A percentile compares a stretch with the other conserved stretches of the same genome.
Evolutionary conservation across 2,797 vertebrate genomes (phyloP).

Genomic region (Triplophysa yarkandensis): DNA sequence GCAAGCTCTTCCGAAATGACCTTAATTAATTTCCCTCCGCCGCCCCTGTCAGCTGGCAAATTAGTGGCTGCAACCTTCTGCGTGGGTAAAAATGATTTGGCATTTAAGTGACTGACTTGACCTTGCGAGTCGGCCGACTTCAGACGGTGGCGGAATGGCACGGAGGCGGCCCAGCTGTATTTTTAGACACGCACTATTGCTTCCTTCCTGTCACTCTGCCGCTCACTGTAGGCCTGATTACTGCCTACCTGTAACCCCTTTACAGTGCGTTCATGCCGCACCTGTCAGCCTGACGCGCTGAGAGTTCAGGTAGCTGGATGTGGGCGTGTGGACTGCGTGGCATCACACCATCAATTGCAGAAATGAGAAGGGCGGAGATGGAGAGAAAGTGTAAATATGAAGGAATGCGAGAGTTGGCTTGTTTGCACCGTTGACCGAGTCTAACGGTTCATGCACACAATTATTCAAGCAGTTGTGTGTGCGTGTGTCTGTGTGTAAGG

Average conservation of each 20-base stretch:
- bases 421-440: constrained; percentile 48
- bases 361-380: constrained; percentile 27
- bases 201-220: constrained; percentile 65
- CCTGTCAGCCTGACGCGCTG: constrained; percentile 32
- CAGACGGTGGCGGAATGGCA: constrained; percentile 60
- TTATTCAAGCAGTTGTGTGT: constrained; percentile 33
- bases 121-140: constrained; percentile 50
- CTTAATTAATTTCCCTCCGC: constrained; percentile 60
- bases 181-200: constrained; percentile 60
- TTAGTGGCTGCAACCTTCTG: constrained; percentile 50
- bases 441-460: constrained; percentile 47
- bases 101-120: constrained; percentile 58
- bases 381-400: constrained; percentile 6
- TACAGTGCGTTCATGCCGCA: constrained; percentile 63
- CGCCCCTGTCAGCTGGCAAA: constrained; percentile 58
- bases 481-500: constrained; percentile 36
- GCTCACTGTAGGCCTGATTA: constrained; percentile 58
- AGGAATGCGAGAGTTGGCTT: not conserved
- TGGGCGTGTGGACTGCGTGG: constrained; percentile 25
- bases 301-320: constrained; percentile 18
- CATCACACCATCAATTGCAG: constrained; percentile 43
- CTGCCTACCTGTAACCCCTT: constrained; percentile 36
- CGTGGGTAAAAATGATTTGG: constrained; percentile 55
- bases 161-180: constrained; percentile 71
- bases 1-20: constrained; percentile 45